Evolutionary conservation across 2,888 invertebrate species (phyloP), one percentile per base, ranked within the genome.

Genomic region (Salticus scenicus): DNA sequence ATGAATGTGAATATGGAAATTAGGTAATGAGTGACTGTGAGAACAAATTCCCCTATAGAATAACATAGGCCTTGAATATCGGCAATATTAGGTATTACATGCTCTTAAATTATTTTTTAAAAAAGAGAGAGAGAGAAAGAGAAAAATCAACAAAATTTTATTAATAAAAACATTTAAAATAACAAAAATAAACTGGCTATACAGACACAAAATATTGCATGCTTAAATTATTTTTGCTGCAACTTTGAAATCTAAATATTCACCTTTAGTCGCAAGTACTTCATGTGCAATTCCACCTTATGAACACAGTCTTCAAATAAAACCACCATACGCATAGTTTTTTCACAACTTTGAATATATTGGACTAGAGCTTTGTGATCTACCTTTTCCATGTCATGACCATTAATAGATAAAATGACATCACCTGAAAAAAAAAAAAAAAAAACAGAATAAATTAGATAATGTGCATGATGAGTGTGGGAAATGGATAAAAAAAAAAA

Each of bases 231-330:
- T n/a, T n/a, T n/a, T n/a, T n/a, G n/a, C n/a, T n/a, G n/a, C n/a
- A n/a, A n/a, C n/a, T n/a, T n/a, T 37, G 37, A 37, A 37, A 37
- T 37, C 4, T 37, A 37, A 37, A 37, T 37, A 37, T 37, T 57
- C 72, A 89, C 89, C 88, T 90, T 97, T 37, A 98, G 93, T 90
- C 96, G 96, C 88, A 98, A 96, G 90, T 96, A 97, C 87, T 97
- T 94, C 93, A 97, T 96, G 91, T 98, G 97, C 0, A 98, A 93
- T 90, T 97, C 97, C 51, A 96, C 96, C 93, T 98, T 98, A 87
- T 96, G 94, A 0, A 98, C 97, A 90, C 98, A 97, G 91, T 98
- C 97, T 92, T 98, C 98, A 91, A 98, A 98, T 47, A 98, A 94
- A 17, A 98, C 98, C 31, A 98, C 98, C 95, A 98, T 96, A 76